A percentile compares a stretch with the other conserved stretches of the same genome.
phyloP scores from a whole-genome alignment of 2,797 vertebrate genomes.

The Oceanodroma leucorhoa region DNA sequence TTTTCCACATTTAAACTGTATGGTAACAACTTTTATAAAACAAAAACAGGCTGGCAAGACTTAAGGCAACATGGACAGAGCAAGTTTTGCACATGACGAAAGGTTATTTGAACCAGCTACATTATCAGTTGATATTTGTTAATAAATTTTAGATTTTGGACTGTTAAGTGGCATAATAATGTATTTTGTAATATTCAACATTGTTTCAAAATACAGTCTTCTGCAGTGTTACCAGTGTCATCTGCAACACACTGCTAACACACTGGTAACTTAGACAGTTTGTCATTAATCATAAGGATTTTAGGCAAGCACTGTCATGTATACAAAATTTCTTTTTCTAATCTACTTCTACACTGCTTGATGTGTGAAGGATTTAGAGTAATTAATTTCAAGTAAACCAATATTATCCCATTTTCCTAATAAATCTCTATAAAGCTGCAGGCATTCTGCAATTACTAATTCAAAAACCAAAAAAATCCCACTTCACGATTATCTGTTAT shows the following conservation, averaged over 20 bases:
- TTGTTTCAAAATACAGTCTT: not conserved
- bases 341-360: not conserved
- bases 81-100: not conserved
- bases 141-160: not conserved
- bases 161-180: not conserved
- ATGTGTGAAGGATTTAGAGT: slow-evolving; percentile 14
- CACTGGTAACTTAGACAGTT: not conserved
- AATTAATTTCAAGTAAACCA: slow-evolving; percentile 46
- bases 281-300: not conserved
- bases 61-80: not conserved
- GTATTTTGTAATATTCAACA: not conserved
- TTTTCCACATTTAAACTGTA: not conserved
- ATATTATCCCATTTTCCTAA: slow-evolving; percentile 27
- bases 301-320: not conserved
- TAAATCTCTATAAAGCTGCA: not conserved
- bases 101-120: not conserved
- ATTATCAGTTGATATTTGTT: not conserved
- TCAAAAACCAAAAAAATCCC: not conserved
- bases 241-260: not conserved
- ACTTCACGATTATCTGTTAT: not conserved
- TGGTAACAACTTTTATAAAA: not conserved
- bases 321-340: slow-evolving; percentile 6
- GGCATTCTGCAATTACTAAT: not conserved
- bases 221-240: not conserved
- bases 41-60: not conserved